A percentile compares a stretch with the other conserved stretches of the same genome.
Evolutionary conservation across 2,113 vertebrate species (phyloP).

Genomic region (Eupsittula cactorum): DNA sequence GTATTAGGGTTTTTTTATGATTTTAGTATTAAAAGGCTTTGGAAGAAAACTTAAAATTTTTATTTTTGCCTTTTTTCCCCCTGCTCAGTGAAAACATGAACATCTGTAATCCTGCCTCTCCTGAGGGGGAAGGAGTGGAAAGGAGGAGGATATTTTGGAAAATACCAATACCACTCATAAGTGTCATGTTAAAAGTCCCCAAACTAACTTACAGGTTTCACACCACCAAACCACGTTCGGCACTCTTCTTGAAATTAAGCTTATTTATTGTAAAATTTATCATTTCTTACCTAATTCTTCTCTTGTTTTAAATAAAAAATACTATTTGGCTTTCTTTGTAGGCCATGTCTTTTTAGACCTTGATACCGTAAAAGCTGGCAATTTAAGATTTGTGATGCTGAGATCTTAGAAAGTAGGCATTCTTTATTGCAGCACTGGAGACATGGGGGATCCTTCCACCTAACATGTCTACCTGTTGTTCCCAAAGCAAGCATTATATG

Average conservation of each 20-base stretch:
- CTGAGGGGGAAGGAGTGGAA: neutral
- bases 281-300: neutral
- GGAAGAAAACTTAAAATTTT: neutral
- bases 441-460: neutral
- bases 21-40: neutral
- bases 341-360: neutral
- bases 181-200: neutral
- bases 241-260: neutral
- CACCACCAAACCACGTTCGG: accelerated
- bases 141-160: neutral
- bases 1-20: neutral
- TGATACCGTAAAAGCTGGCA: neutral
- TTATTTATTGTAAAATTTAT: neutral
- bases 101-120: neutral
- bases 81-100: neutral
- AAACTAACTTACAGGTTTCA: neutral
- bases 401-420: neutral
- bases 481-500: neutral
- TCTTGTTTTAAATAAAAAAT: neutral
- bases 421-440: neutral
- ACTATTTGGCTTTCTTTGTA: neutral
- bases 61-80: neutral
- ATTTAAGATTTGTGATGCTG: neutral
- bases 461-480: neutral
- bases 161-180: neutral